Base-by-base conservation (phyloP, 2,888 invertebrate genomes). In the Entomobrya proxima region DNA sequence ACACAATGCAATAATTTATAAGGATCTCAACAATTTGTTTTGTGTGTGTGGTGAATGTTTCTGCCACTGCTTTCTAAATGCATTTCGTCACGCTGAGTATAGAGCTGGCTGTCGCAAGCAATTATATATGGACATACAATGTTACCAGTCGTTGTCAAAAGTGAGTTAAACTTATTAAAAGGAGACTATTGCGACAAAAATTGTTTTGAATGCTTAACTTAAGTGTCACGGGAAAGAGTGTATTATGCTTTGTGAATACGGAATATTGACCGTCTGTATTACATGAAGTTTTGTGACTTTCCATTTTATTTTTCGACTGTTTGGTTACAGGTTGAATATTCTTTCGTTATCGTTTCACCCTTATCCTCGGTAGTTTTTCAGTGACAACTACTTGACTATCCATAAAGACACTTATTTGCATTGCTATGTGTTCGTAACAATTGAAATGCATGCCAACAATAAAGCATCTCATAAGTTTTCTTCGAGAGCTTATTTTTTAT, bases 1-100 rank as follows among this genome's bases (percentile, higher is more conserved):
- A 6, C 9, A 64, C 64, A 64, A 64, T 35, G 18, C 58, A 6
- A 18, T 18, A 64, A 64, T 64, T 64, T 35, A 15, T 64, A 64
- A 64, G 35, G 32, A 64, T 4, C 64, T 24, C 6, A 30, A 18
- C 37, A 35, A 35, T 32, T 64, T 64, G n/a, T 64, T 18, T 64
- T 64, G 35, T 35, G 13, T 24, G 64, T 64, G 35, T 37, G 35
- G 64, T 18, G 9, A 64, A 64, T 35, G 13, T 11, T 64, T 35
- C 64, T 64, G 35, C 64, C 27, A 35, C 64, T 64, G 64, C 64
- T 64, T 64, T 64, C 64, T 64, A 64, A 64, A 64, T 64, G 35
- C 15, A n/a, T 64, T 35, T 64, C 64, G 64, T 64, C 64, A 64
- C 64, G 64, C 64, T 64, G 64, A 24, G 6, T n/a, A 37, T 64